Conservation (phyloP, 2,797 vertebrate species). For the Enteromius trimaculatus region DNA sequence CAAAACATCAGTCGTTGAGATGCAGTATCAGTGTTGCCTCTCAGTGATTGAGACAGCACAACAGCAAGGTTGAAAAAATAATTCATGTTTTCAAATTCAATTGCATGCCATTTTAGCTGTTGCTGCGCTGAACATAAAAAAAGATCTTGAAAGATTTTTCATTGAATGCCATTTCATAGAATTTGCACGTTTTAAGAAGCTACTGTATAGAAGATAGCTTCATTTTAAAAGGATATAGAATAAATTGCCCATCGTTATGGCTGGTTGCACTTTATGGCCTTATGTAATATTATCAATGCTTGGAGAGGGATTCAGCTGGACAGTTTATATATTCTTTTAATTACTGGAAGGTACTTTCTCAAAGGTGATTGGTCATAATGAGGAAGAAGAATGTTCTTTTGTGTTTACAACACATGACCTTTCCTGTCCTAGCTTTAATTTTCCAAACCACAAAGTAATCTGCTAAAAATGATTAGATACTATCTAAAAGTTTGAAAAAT, state of each 20-base stretch:
- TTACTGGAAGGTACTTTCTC: neutral
- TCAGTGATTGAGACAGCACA: slow-evolving; percentile 19
- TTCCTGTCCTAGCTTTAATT: neutral
- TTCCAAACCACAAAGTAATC: neutral
- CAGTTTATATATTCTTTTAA: slow-evolving; percentile 3
- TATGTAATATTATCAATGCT: slow-evolving; percentile 13
- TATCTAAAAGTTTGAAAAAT: slow-evolving; percentile 37
- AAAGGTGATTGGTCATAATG: neutral
- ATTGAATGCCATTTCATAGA: neutral
- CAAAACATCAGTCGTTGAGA: slow-evolving; percentile 21
- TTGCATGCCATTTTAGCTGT: neutral
- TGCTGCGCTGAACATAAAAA: slow-evolving; percentile 15
- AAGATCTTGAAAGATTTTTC: neutral
- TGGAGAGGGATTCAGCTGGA: slow-evolving; percentile 3
- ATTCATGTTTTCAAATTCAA: neutral
- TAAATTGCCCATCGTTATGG: slow-evolving; percentile 4
- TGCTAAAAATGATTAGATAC: neutral
- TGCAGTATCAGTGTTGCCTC: slow-evolving; percentile 33
- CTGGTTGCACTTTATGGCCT: slow-evolving; percentile 7
- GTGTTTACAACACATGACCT: neutral
- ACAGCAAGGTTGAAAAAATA: neutral
- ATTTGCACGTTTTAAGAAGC: neutral
- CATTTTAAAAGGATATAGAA: neutral
- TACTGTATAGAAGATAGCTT: neutral
- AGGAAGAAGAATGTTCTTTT: neutral